Base-by-base conservation (phyloP, 2,888 invertebrate species). In the Leptopilina drosophilae region DNA sequence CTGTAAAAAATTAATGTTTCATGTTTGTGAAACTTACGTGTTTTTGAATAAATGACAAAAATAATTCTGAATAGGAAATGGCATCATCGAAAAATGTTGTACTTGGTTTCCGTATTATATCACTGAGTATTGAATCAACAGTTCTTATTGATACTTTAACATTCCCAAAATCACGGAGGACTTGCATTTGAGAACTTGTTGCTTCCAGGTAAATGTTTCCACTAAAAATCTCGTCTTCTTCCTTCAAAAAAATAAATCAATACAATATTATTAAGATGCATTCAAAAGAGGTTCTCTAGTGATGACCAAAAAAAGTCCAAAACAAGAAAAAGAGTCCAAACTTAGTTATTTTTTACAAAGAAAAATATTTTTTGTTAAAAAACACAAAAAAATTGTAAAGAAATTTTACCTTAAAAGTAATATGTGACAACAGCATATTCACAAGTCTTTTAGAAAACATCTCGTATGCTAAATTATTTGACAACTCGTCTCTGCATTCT, bases 391-490 rank as follows among this genome's bases (percentile, higher is more conserved):
- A 20, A 20, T 20, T 20, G 20, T 20, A 20, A 20, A 20, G 20
- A 20, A 20, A 20, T 20, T 20, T 20, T 85, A 88, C 89, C 82
- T 86, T 80, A 33, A 89, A 79, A 9, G 78, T 78, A 26, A 85
- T 76, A 81, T 86, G 87, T 49, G 82, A 80, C 64, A 90, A 76
- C 40, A 90, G 15, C n/a, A 88, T 79, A 79, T 87, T 87, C 62
- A 90, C 78, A 12, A 90, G 67, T 67, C 89, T 84, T 78, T 84
- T 87, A 56, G 87, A 85, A 81, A 88, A 88, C 15, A 86, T 77
- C 77, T 83, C 85, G 69, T 85, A 86, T 7, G 83, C 75, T 2
- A 81, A 77, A n/a, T 83, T 82, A 6, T 82, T 40, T n/a, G 76
- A 59, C 14, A 78, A 49, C 12, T 20, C 20, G 66, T 78, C 8